Percentiles rank a stretch among this genome's conserved stretches.
Conservation (phyloP, 1,140 invertebrate species). For the Lanistes nyassanus region DNA sequence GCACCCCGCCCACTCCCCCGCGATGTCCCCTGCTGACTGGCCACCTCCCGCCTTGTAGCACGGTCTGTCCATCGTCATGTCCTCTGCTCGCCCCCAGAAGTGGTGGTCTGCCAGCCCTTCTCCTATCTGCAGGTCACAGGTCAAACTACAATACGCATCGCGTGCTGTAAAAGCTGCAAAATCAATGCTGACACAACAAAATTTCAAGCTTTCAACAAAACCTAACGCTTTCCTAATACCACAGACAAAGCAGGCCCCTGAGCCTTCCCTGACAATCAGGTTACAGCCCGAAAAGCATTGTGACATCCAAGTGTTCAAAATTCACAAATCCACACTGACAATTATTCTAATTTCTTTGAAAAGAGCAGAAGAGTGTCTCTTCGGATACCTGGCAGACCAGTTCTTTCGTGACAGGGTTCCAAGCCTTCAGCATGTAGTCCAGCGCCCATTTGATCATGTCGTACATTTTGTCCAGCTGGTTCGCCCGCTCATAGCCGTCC, state of each 20-base stretch:
- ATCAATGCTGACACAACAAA: no score
- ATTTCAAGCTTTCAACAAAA: no score
- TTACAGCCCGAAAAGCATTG: no score
- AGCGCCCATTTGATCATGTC: constrained; percentile 70
- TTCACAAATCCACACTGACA: no score
- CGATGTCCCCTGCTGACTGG: constrained; percentile 73
- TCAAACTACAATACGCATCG: no score
- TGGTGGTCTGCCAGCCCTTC: constrained; percentile 47
- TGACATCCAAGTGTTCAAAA: no score
- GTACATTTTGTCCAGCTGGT: constrained; percentile 66
- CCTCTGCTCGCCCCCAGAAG: constrained; percentile 65
- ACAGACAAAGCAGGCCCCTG: no score
- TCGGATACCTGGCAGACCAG: constrained; percentile 41
- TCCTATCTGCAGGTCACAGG: constrained; percentile 50
- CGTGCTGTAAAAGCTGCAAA: no score
- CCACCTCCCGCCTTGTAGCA: constrained; percentile 72
- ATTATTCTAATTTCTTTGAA: no score
- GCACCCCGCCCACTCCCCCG: constrained; percentile 74
- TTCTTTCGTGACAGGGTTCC: constrained; percentile 26
- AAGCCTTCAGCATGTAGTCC: constrained; percentile 74
- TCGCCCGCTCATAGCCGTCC: constrained; percentile 67
- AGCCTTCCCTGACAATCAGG: no score
- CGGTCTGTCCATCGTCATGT: constrained; percentile 72
- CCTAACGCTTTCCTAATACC: no score
- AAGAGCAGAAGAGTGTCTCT: no score